Evolutionary conservation across 2,113 vertebrate species (phyloP).

Genomic region (Mesocricetus auratus): DNA sequence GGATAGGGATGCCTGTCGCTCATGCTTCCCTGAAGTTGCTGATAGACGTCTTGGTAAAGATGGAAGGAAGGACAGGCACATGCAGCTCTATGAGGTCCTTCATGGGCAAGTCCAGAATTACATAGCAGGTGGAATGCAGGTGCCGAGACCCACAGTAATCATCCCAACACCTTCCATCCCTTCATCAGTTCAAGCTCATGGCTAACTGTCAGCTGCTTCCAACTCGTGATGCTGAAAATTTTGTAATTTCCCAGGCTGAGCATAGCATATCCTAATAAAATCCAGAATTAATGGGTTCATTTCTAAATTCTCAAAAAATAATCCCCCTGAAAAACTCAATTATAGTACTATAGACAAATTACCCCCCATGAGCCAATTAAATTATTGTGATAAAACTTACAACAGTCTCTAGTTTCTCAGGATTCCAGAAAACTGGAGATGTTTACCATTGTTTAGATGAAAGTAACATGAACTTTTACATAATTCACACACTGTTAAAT

Average conservation of each 20-base stretch:
- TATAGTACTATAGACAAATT: neutral
- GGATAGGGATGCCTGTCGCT: neutral
- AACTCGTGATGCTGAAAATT: neutral
- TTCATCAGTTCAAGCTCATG: neutral
- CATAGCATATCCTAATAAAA: neutral
- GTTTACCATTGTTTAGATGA: neutral
- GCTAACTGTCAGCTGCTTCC: neutral
- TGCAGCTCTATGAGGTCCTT: neutral
- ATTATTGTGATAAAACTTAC: neutral
- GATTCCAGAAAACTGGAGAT: conserved; percentile 8
- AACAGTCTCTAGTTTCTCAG: neutral
- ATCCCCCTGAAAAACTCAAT: neutral
- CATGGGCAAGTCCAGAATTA: neutral
- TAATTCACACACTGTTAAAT: neutral
- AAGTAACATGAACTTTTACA: neutral
- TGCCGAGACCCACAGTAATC: accelerated
- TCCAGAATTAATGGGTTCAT: neutral
- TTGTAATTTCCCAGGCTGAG: neutral
- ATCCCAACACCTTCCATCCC: neutral
- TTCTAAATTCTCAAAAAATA: neutral
- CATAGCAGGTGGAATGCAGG: neutral
- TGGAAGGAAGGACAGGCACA: accelerated
- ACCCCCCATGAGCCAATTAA: neutral
- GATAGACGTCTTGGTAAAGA: neutral
- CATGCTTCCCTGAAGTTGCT: neutral